phyloP scores from a whole-genome alignment of 2,797 vertebrate genomes.

The Eospalax fontanierii region DNA sequence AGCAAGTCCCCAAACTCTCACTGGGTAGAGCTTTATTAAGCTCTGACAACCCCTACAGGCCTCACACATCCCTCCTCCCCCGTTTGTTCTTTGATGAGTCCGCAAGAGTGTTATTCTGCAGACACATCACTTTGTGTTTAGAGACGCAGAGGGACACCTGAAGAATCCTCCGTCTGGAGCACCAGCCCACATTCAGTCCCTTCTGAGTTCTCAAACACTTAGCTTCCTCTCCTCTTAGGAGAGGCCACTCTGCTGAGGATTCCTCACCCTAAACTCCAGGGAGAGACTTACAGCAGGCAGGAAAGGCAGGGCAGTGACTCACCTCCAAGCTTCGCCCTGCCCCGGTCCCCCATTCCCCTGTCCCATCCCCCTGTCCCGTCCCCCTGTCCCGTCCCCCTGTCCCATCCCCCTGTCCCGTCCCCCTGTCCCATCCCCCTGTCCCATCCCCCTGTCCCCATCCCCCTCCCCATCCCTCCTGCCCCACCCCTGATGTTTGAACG shows the following conservation, averaged over 20 bases:
- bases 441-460: too few relatives aligned
- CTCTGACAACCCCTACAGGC: background rate
- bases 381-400: too few relatives aligned
- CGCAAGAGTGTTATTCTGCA: background rate
- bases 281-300: too few relatives aligned
- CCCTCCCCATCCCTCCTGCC: too few relatives aligned
- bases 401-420: too few relatives aligned
- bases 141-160: background rate
- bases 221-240: background rate
- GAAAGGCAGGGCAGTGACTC: background rate
- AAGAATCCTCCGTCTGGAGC: background rate
- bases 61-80: fast-evolving
- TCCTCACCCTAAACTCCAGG: background rate
- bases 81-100: background rate
- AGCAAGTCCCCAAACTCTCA: background rate
- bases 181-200: background rate
- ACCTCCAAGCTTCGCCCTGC: too few relatives aligned
- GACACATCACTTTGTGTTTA: background rate
- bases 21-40: background rate
- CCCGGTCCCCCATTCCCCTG: too few relatives aligned
- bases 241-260: background rate
- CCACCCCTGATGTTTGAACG: background rate
- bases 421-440: too few relatives aligned
- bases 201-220: background rate
- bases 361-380: too few relatives aligned